Evolutionary conservation across 2,113 vertebrate genomes (phyloP).

Genomic region (Nerophis lumbriciformis): DNA sequence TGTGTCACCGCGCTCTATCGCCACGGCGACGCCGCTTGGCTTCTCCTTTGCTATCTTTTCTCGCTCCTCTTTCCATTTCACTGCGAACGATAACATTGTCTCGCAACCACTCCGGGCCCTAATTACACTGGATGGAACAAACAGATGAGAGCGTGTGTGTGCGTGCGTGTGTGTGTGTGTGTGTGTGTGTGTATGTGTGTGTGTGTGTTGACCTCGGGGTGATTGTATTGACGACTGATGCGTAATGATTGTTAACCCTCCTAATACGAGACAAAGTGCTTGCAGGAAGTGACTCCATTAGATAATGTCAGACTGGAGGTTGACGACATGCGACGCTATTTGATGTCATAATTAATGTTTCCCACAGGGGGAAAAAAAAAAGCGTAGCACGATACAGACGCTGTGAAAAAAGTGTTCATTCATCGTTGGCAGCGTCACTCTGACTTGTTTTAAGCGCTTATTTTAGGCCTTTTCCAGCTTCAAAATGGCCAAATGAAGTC

Average conservation of each 20-base stretch:
- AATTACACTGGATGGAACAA: conserved; percentile 50
- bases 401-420: no score
- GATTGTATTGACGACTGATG: background rate
- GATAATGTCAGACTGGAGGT: no score
- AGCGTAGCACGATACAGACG: no score
- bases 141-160: conserved; percentile 32
- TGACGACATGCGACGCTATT: no score
- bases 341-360: no score
- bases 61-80: conserved; percentile 27
- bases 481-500: no score
- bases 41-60: conserved; percentile 16
- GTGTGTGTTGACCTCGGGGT: background rate
- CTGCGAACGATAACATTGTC: conserved; percentile 45
- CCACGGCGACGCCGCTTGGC: conserved; percentile 22
- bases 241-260: background rate
- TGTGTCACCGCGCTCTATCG: conserved; percentile 21
- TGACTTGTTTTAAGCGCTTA: no score
- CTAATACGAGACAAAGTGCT: background rate
- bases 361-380: no score
- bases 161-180: conserved; percentile 1
- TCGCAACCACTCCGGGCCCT: conserved; percentile 53
- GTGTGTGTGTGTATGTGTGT: conserved; percentile 3
- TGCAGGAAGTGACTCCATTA: background rate
- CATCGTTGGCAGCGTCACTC: no score
- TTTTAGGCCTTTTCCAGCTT: no score